These are phyloP conservation scores for Dicycla oo DNA, from an alignment of 2,888 invertebrate species.

Conservation along the genomic window DNA sequence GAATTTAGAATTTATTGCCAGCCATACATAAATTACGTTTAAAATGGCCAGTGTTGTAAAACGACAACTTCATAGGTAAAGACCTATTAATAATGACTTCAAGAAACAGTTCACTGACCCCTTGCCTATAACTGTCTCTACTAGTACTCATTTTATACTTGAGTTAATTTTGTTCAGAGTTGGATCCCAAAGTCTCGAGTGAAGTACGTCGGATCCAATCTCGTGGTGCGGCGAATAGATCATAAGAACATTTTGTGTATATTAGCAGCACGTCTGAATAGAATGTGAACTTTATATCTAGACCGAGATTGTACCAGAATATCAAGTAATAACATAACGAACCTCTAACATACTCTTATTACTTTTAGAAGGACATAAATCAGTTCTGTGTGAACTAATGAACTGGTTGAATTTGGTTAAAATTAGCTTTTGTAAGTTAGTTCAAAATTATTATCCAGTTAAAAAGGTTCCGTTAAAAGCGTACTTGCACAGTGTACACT, in stretches of 20 bases:
- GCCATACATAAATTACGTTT: too few species aligned
- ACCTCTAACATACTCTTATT: constrained; percentile 11
- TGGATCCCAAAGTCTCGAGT: constrained; percentile 21
- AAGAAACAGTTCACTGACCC: constrained; percentile 17
- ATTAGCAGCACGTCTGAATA: constrained; percentile 38
- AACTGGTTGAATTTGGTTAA: constrained; percentile 11
- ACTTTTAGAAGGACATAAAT: constrained; percentile 32
- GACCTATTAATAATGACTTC: too few species aligned
- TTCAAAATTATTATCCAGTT: constrained; percentile 1
- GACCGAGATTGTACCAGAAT: constrained; percentile 1
- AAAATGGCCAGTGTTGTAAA: too few species aligned
- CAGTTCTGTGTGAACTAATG: constrained; percentile 17
- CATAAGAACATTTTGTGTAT: constrained; percentile 34
- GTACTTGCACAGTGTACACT: too few species aligned
- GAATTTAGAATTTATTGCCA: too few species aligned
- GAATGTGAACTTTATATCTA: constrained; percentile 13
- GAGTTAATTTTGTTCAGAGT: constrained; percentile 26
- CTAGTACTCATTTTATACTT: constrained; percentile 12
- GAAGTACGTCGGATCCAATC: constrained; percentile 28
- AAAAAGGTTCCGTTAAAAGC: too few species aligned
- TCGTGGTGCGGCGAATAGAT: constrained; percentile 25
- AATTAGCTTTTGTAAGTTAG: constrained; percentile 20
- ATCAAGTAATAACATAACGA: constrained; percentile 14
- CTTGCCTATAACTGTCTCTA: neutral
- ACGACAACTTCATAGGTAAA: too few species aligned